Evolutionary conservation across 2,888 invertebrate species (phyloP), one percentile per base, ranked within the genome.

Genomic region (Myopa testacea): DNA sequence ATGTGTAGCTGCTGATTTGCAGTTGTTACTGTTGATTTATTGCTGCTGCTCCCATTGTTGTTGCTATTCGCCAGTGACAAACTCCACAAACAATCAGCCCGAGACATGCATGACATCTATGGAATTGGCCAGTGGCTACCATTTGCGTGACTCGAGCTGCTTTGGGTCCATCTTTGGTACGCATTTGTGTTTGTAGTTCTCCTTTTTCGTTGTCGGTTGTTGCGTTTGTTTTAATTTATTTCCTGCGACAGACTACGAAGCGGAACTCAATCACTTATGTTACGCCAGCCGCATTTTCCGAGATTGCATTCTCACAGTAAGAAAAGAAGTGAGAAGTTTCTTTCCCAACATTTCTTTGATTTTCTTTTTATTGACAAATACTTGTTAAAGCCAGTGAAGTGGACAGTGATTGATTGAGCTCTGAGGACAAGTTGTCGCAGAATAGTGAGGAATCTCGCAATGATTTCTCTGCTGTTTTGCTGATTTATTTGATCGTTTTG

Each of bases 261-360:
- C 81, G 81, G 81, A 82, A 81, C 81, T 82, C 80, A 81, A 82
- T 82, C 79, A 81, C 77, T 82, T 80, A 78, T 82, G 80, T 77
- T 81, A 58, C 26, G 19, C 34, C 40, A 34, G 37, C 26, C 37
- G 4, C 60, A 14, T 8, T 19, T 10, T n/a, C 8, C 62, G n/a
- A 26, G 62, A 62, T 62, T 19, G 19, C 62, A 12, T 62, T 26
- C 7, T 58, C 16, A 6, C 7, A n/a, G 19, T 19, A 10, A 62
- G 26, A 10, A 26, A 26, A 62, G 26, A 26, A 62, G 62, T 4
- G 19, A 4, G 4, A 19, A 16, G n/a, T 4, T 10, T 58, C n/a
- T 58, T 4, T 6, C 6, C 6, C 19, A 19, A 12, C n/a, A n/a
- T 58, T 6, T 16, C 16, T 58, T 58, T 19, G n/a, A 58, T 16